Evolutionary conservation across 2,113 vertebrate species (phyloP), one percentile per base, ranked within the genome.

Genomic region (Pycnonotus jocosus): DNA sequence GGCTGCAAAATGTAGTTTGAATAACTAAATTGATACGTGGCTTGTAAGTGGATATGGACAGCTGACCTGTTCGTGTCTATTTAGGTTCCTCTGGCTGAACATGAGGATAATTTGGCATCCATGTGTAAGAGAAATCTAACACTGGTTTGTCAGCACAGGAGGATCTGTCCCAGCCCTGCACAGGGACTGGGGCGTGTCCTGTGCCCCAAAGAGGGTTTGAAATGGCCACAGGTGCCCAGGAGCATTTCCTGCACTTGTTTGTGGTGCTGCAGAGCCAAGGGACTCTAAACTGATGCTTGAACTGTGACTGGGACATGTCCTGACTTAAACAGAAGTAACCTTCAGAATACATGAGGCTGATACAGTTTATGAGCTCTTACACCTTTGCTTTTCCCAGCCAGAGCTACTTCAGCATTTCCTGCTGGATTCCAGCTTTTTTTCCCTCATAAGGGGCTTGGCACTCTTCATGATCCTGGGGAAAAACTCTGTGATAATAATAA

Each of bases 51-150:
- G 85, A 95, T 90, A 91, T 15, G 93, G 76, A 27, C 91, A 79
- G 83, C 96, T 96, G 57, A 65, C 53, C 60, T 71, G 40, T 60
- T 56, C 4, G 18, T 58, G 53, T 96, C 86, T 94, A 95, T 96
- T 95, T 96, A 92, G 84, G 86, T 80, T 93, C 56, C 78, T 28
- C 83, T 86, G 65, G 64, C 50, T 81, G 79, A 78, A 66, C 47
- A 50, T 3, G 81, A 69, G 86, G 88, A 86, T 96, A 93, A 31
- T 79, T 85, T 96, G 95, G 93, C 95, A 68, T 68, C 50, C 57
- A n/a, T 57, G 70, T 86, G 86, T 74, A 57, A 68, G 72, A 83
- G 88, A 84, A 81, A 65, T 77, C 25, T 50, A 45, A 77, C 40
- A 9, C 48, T 81, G 17, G 53, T 92, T 81, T 70, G 71, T 40